Evolutionary conservation across 1,140 invertebrate genomes (phyloP), one percentile per base, ranked within the genome.

Genomic region (Dreissena rostriformis): DNA sequence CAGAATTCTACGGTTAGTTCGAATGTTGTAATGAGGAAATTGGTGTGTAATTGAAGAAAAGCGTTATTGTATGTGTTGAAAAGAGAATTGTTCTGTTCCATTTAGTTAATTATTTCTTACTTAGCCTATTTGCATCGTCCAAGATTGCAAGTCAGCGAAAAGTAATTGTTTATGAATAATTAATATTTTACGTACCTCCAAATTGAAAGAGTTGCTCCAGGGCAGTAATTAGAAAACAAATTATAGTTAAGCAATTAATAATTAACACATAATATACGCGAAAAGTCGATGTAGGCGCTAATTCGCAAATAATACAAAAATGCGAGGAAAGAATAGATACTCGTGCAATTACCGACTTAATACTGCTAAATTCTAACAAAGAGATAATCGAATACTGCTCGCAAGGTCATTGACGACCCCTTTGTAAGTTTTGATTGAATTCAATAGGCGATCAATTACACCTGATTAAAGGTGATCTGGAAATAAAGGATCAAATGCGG

Each of bases 391-490:
- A 65, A 79, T 66, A 79, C 26, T 26, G n/a, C 61, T 81, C 29
- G 22, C 8, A 81, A 63, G 55, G 67, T 61, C 57, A 61, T 61
- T 61, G 57, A 61, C 17, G 22, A 61, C 22, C 6, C 12, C 57
- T 61, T 61, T 61, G 57, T 61, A 19, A 24, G 55, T 15, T 15
- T 68, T 68, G 61, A 82, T 82, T 82, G 80, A 68, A 75, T 82
- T 82, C 74, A 82, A 82, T 82, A 61, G 63, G 17, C 68, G 57
- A 82, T 75, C 80, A 82, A 82, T 82, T 75, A 82, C 63, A 66
- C 10, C 51, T 68, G 80, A 75, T 82, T 82, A 82, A 82, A 82
- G 49, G 63, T 82, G 72, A 82, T 67, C 49, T 55, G 29, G 8
- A 81, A 57, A 81, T 51, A 81, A 81, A 57, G 67, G 79, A 73